Base-by-base conservation (phyloP, 2,797 vertebrate species). In the Neosilurus mollespiculum region DNA sequence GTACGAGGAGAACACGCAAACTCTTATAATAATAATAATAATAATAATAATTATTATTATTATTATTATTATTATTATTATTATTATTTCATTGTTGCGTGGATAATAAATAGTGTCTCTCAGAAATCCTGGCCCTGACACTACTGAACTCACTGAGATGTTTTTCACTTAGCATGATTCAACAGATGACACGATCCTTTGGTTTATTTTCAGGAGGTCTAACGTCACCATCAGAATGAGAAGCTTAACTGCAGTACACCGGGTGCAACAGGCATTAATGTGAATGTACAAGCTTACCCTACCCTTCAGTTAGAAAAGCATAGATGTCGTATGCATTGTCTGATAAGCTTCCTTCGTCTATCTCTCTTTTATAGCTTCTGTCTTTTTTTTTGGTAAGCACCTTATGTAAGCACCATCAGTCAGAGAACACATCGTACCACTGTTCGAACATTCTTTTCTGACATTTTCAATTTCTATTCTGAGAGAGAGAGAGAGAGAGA, bases 51-150 rank as follows among this genome's bases (percentile, higher is more conserved):
- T n/a, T n/a, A n/a, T n/a, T 43, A 43, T 43, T 43, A 43, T 43
- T 43, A 43, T 43, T 43, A 43, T 43, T 43, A 43, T 43, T 43
- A 43, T 43, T 43, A 43, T 43, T 43, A 43, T 43, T 43, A 43
- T 43, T 43, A 43, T 43, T 43, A 43, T 43, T 43, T 43, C 6
- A 43, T 30, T 1, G 30, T 51, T 18, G 5, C 20, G 58, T 22
- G 56, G 16, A 78, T 78, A 81, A 71, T 49, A 78, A 72, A 78
- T n/a, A 3, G 65, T 26, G 56, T 43, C 14, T 54, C 62, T 77
- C 34, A 37, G 24, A 70, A 77, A 85, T 72, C 43, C 65, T 53
- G 71, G 64, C 43, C 43, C 54, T 81, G 18, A 22, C 15, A 18
- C 26, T 62, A 58, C 37, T 54, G 43, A 49, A 61, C 37, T 49